Evolutionary conservation across 2,888 invertebrate species (phyloP).

Genomic region (Psylliodes chrysocephalus): DNA sequence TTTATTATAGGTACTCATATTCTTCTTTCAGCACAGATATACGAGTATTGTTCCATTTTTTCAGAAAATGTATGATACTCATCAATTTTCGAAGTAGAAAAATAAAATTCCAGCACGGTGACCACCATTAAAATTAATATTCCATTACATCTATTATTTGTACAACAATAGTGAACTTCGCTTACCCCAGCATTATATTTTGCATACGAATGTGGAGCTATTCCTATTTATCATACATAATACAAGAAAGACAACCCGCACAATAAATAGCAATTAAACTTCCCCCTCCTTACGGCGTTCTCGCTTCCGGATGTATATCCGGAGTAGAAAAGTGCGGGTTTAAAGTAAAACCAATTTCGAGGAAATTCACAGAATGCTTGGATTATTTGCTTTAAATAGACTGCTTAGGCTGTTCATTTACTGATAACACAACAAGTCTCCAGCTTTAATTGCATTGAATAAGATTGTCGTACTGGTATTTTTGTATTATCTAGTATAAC

Average conservation of each 20-base stretch:
- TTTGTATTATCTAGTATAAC: too few relatives aligned
- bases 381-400: slow-evolving; percentile 33
- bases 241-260: slow-evolving; percentile 16
- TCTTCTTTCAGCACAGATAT: too few relatives aligned
- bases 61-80: too few relatives aligned
- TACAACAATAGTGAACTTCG: neutral
- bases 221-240: slow-evolving; percentile 20
- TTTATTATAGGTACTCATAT: too few relatives aligned
- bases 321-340: slow-evolving; percentile 8
- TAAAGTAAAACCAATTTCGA: slow-evolving; percentile 30
- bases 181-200: neutral
- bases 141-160: neutral
- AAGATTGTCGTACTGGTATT: neutral
- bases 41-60: too few relatives aligned
- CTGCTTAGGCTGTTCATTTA: slow-evolving; percentile 31
- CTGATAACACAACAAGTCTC: slow-evolving; percentile 24
- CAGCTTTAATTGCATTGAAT: neutral
- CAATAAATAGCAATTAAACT: slow-evolving; percentile 35
- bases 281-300: neutral
- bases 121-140: neutral
- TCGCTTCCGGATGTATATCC: slow-evolving; percentile 10
- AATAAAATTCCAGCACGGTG: neutral
- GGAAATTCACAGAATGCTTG: slow-evolving; percentile 18
- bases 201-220: slow-evolving; percentile 1
- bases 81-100: too few relatives aligned